These are phyloP conservation scores for Glomeris maerens DNA, from an alignment of 1,140 invertebrate species.

Conservation along the genomic window DNA sequence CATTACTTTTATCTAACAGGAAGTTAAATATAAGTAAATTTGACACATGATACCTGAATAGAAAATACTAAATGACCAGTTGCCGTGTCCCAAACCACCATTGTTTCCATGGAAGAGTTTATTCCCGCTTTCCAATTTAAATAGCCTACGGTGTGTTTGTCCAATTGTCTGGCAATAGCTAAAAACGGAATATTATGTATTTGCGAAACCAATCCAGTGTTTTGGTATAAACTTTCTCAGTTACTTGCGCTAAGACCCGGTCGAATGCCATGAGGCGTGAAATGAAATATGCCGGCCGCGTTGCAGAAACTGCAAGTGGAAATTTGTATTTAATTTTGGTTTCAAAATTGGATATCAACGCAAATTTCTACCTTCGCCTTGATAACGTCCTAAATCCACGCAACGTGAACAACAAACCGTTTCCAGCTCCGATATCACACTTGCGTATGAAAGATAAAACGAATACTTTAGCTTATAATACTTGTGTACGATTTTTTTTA, in stretches of 20 bases:
- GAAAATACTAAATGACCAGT: constrained; percentile 45
- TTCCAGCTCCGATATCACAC: constrained; percentile 46
- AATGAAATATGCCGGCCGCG: constrained; percentile 51
- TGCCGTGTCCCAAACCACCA: constrained; percentile 56
- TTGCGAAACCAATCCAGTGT: constrained; percentile 8
- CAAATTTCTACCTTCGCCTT: constrained; percentile 34
- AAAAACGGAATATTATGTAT: constrained; percentile 25
- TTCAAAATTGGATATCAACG: constrained; percentile 1
- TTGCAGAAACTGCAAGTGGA: constrained; percentile 44
- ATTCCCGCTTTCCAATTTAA: constrained; percentile 61
- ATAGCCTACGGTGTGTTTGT: constrained; percentile 70
- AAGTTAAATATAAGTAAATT: too few species aligned
- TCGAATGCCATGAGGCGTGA: constrained; percentile 50
- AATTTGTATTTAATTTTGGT: constrained; percentile 10
- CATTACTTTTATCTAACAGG: too few species aligned
- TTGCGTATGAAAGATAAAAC: constrained; percentile 15
- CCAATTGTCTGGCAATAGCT: constrained; percentile 69
- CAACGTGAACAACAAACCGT: constrained; percentile 53
- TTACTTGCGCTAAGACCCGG: constrained; percentile 56
- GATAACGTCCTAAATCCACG: constrained; percentile 58
- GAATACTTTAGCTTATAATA: neutral
- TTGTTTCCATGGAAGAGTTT: constrained; percentile 59
- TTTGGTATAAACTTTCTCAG: constrained; percentile 29
- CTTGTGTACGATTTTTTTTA: neutral
- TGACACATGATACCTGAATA: constrained; percentile 37